Base-by-base conservation (phyloP, 2,113 vertebrate genomes). In the Macroglossus sobrinus region DNA sequence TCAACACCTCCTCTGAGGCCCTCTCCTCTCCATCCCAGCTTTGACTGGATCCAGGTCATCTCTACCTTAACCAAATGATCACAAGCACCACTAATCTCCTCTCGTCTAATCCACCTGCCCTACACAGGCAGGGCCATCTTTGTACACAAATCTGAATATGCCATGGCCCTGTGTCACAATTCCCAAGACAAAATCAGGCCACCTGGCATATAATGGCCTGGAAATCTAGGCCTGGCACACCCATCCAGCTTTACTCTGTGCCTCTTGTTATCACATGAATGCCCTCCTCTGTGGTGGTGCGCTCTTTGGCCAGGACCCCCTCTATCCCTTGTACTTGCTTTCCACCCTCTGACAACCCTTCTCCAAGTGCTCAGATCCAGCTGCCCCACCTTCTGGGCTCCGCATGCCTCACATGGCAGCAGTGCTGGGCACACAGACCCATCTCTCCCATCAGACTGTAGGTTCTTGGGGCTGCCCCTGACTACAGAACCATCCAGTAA, bases 361-460 rank as follows among this genome's bases (percentile, higher is more conserved):
- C 47, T 21, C 45, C 30, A 7, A 79, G 24, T 5, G 26, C 30
- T 75, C 10, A 0, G 14, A 18, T 57, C 26, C 35, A 40, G 57
- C 19, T 1, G 6, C 45, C 10, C 50, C 24, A 55, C 10, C 19
- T 69, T 38, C 24, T 22, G 15, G 33, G 45, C 5, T 72, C 61
- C 4, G 8, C 1, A 28, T 19, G 18, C 69, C 33, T 63, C 76
- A 38, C 0, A 0, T 18, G 69, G 22, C 13, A 19, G 22, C 33
- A 26, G 1, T 10, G 22, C 28, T 1, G 3, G 2, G 3, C 53
- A 26, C 14, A 2, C 1, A 4, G 14, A 15, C 10, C 35, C 6
- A 1, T 84, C 40, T 63, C 68, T 82, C 85, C 53, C 55, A 2
- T 22, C 47, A 68, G 40, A 74, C 7, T 11, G 4, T 18, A 9